Percentiles rank a stretch among this genome's conserved stretches.
Conservation (phyloP, 2,113 vertebrate genomes). For the Leucosticte australis region DNA sequence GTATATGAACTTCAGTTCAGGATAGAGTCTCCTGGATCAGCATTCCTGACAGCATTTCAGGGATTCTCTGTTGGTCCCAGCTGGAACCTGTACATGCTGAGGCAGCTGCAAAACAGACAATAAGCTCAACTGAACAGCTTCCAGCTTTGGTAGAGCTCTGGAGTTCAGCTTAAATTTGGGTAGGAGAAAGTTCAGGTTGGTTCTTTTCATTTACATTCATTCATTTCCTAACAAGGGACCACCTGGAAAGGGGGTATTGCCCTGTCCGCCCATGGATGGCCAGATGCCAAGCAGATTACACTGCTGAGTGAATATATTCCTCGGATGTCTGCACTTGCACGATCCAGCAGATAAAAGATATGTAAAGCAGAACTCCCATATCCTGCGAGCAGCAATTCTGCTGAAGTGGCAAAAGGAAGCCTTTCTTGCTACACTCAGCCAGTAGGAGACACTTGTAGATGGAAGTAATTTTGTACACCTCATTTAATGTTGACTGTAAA, state of each 20-base stretch:
- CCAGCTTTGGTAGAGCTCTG: background rate
- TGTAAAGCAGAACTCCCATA: background rate
- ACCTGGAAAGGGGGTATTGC: background rate
- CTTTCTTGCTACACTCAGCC: background rate
- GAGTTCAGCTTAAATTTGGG: background rate
- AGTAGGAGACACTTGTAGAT: background rate
- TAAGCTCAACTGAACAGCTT: constrained; percentile 1
- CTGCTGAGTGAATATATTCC: background rate
- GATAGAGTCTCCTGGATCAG: constrained; percentile 45
- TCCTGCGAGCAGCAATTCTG: background rate
- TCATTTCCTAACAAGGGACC: background rate
- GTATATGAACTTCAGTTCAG: constrained; percentile 30
- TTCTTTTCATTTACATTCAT: background rate
- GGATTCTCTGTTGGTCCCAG: constrained; percentile 31
- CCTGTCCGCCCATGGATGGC: background rate
- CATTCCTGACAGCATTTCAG: constrained; percentile 61
- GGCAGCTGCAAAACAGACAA: constrained; percentile 40
- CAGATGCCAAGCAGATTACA: background rate
- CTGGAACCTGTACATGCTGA: constrained; percentile 42
- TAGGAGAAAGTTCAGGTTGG: background rate
- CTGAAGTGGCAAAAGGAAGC: background rate
- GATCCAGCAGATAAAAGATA: background rate
- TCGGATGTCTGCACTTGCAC: background rate
- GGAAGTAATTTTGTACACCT: background rate
- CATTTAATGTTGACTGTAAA: background rate